Conservation (phyloP, 2,113 vertebrate genomes). For the Mormyrus lacerda region DNA sequence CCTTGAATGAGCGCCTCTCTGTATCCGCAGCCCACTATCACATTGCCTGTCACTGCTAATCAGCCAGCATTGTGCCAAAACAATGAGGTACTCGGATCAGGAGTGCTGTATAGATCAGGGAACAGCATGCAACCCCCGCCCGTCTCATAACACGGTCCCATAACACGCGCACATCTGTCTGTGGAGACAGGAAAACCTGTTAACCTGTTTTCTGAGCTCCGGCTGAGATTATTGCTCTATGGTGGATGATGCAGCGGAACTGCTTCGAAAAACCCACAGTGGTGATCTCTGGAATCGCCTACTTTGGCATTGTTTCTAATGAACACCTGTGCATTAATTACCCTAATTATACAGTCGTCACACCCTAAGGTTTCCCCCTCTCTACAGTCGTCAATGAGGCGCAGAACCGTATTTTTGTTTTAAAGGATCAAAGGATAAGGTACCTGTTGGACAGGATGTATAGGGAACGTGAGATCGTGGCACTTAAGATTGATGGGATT, state of each 20-base stretch:
- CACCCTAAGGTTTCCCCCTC: not conserved
- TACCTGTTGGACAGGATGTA: not conserved
- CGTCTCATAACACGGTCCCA: constrained; percentile 26
- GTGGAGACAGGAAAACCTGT: constrained; percentile 20
- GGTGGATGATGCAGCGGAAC: not conserved
- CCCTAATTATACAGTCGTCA: not conserved
- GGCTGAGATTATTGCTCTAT: not conserved
- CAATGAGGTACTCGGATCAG: not conserved
- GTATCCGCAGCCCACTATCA: not conserved
- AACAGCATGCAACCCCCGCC: not conserved
- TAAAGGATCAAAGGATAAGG: constrained; percentile 4
- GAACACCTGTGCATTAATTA: not conserved
- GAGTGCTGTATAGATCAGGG: not conserved
- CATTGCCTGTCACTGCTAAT: constrained; percentile 18
- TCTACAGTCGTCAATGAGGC: not conserved
- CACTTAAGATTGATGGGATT: not conserved
- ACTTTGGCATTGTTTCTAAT: not conserved
- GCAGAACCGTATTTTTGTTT: not conserved
- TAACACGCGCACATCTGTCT: constrained; percentile 22
- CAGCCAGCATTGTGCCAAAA: constrained; percentile 33
- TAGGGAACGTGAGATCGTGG: not conserved
- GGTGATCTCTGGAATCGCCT: not conserved
- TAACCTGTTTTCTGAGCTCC: constrained; percentile 26
- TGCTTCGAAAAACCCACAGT: not conserved
- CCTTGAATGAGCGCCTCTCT: not conserved